Evolutionary conservation across 2,888 invertebrate species (phyloP), one percentile per base, ranked within the genome.

Genomic region (Acleris laterana): DNA sequence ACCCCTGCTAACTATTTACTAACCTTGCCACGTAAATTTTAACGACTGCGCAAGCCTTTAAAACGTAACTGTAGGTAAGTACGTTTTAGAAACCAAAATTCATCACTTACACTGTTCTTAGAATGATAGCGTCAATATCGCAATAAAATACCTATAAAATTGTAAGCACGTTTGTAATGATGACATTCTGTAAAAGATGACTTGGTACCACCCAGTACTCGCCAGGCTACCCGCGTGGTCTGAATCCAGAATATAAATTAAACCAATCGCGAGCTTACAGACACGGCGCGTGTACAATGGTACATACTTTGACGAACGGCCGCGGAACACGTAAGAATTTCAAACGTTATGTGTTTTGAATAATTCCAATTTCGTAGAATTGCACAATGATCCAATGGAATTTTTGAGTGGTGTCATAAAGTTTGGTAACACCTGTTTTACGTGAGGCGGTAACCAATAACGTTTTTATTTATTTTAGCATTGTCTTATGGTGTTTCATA

Each of bases 161-260:
- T 20, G 2, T 17, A 59, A 32, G 19, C 32, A 59, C 16, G 28
- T n/a, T 28, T 32, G 13, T 32, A 28, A 32, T 63, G 28, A 46
- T 28, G 44, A 16, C 57, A 59, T 48, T 38, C 46, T 46, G 32
- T 70, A 74, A 62, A 72, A 74, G 74, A 72, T 71, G 70, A 67
- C 74, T 68, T 73, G 75, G 76, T 77, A 77, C 78, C 75, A 76
- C 61, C 73, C 73, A 70, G 74, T 75, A 73, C 74, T 73, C 69
- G 65, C 66, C 70, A 74, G 72, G 64, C 59, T 53, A 68, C 50
- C 70, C 66, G 53, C 76, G 77, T 78, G 80, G 67, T 22, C 65
- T 68, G 77, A 76, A 78, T 82, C 64, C 62, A 68, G 76, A 77
- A 77, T 79, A 74, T 76, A 76, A 75, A 77, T 77, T 70, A 77